Percentiles rank a stretch among this genome's conserved stretches.
Evolutionary conservation across 2,113 vertebrate genomes (phyloP).

Genomic region (Synodontis membranacea): DNA sequence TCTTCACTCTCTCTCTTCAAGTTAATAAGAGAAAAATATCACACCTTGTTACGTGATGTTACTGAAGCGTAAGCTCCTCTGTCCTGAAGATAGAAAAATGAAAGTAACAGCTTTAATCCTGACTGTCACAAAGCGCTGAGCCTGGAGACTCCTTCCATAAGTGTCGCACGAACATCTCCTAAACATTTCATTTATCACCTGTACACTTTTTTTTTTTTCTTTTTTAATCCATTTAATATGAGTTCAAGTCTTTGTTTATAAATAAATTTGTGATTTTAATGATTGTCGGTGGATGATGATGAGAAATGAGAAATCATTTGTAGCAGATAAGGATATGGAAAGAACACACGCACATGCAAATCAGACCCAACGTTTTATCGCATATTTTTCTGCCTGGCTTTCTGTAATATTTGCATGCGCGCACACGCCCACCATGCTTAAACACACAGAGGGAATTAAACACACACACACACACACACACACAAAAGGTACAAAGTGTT

Average conservation of each 20-base stretch:
- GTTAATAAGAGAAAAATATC: background rate
- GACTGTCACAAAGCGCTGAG: background rate
- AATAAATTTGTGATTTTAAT: background rate
- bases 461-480: constrained; percentile 26
- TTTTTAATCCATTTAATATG: background rate
- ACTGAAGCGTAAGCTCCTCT: background rate
- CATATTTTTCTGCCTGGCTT: no score
- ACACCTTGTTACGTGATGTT: background rate
- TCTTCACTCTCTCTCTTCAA: background rate
- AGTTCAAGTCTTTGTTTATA: background rate
- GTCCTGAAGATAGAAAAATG: no score
- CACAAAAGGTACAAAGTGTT: background rate
- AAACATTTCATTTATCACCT: background rate
- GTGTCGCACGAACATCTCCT: background rate
- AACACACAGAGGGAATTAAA: constrained; percentile 17
- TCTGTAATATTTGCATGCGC: background rate
- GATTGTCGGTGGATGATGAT: background rate
- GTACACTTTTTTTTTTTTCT: background rate
- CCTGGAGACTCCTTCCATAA: background rate
- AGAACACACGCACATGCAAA: background rate
- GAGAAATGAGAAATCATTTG: background rate
- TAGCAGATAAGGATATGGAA: background rate
- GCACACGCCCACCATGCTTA: background rate
- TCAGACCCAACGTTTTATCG: background rate
- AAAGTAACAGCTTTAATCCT: background rate